Base-by-base conservation (phyloP, 2,113 vertebrate genomes). In the Brachyhypopomus gauderio region DNA sequence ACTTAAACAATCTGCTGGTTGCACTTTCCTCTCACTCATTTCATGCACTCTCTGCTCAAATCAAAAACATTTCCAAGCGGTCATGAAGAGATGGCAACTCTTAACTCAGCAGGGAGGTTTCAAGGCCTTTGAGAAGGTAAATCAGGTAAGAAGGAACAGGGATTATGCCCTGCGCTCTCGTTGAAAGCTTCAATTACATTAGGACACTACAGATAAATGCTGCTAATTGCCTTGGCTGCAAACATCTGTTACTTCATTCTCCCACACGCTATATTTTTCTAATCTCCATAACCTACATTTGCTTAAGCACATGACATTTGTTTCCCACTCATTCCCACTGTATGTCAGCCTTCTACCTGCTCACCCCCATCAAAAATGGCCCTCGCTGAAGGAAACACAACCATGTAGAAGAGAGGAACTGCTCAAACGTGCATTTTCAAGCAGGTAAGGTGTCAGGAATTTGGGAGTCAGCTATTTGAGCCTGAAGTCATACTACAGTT, bases 251-350 rank as follows among this genome's bases (percentile, higher is more conserved):
- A 25, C 48, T 64, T 70, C 22, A 67, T 67, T 67, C 19, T 17
- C 36, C n/a, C 36, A 25, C 52, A 59, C 64, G 8, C 16, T 19
- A 4, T 55, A 48, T 56, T 67, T 22, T 56, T 69, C 7, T 58
- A 36, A 48, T 78, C 48, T 20, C n/a, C 56, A 23, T 36, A 67
- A 36, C 19, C 17, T 36, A 67, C 64, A 36, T 67, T 36, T 34
- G 17, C 30, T 20, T 36, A 16, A 67, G 17, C 11, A 17, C 30
- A 20, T 27, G 27, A 60, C 60, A 17, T 67, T 63, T 56, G 48
- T 7, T 20, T 45, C 66, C 82, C 60, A 69, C n/a, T n/a, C 36
- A 38, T 55, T 23, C 82, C 77, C 60, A 59, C 70, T 56, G 45
- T 34, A n/a, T 83, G 76, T 59, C 81, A 78, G 23, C 34, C 36